A percentile compares a stretch with the other conserved stretches of the same genome.
Conservation (phyloP, 2,113 vertebrate genomes). For the Mugil cephalus region DNA sequence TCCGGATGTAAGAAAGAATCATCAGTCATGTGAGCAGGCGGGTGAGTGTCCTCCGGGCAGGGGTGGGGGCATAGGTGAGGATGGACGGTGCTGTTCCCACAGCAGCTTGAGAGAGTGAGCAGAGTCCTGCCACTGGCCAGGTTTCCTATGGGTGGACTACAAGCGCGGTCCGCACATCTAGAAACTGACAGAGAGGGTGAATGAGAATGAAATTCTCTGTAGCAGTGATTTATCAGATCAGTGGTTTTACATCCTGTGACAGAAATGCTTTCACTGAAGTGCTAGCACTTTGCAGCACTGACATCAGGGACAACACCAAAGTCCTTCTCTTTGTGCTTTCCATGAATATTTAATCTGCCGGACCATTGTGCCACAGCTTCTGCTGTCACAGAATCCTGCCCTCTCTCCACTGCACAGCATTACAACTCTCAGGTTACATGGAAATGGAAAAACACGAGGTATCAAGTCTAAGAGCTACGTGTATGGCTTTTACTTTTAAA, state of each 20-base stretch:
- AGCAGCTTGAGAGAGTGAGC: constrained; percentile 83
- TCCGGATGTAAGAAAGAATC: constrained; percentile 86
- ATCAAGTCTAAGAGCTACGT: constrained; percentile 22
- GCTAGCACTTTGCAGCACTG: constrained; percentile 11
- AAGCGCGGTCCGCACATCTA: constrained; percentile 86
- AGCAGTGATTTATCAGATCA: no score
- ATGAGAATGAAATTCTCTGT: not conserved
- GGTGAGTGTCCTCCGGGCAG: constrained; percentile 82
- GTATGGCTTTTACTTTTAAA: constrained; percentile 12
- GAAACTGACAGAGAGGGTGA: constrained; percentile 72
- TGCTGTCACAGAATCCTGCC: constrained; percentile 41
- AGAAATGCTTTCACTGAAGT: not conserved
- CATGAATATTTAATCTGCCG: constrained; percentile 63
- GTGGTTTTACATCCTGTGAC: no score
- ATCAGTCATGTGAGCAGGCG: constrained; percentile 87
- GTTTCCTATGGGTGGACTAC: constrained; percentile 90
- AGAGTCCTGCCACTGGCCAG: constrained; percentile 88
- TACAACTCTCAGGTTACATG: constrained; percentile 52
- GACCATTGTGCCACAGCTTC: constrained; percentile 12
- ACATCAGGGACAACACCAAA: constrained; percentile 31
- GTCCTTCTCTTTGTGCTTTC: constrained; percentile 3
- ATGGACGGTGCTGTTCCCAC: constrained; percentile 80
- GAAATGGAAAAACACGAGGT: constrained; percentile 14
- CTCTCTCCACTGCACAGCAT: constrained; percentile 8
- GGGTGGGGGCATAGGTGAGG: constrained; percentile 71